These are phyloP conservation scores for Allophyes oxyacanthae DNA, from an alignment of 2,888 invertebrate species.

Conservation along the genomic window DNA sequence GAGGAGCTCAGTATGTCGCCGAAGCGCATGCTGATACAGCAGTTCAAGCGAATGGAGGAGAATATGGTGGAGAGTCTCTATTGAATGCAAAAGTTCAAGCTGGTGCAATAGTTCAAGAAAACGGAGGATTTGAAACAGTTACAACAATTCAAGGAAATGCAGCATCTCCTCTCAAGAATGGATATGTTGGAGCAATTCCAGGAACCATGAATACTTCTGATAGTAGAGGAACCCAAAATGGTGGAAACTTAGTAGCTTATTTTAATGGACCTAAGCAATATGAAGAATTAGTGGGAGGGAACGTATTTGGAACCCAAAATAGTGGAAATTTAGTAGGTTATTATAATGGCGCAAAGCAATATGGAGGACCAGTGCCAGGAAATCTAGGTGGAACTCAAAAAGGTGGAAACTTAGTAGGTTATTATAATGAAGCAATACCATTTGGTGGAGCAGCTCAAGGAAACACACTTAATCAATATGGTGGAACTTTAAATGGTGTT, in stretches of 20 bases:
- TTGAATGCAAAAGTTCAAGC: background rate
- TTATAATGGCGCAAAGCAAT: background rate
- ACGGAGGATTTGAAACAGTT: background rate
- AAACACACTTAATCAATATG: background rate
- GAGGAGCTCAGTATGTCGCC: background rate
- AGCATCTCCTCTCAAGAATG: too few species aligned
- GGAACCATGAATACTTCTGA: background rate
- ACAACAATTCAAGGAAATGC: too few species aligned
- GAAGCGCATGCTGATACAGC: background rate
- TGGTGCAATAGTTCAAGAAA: background rate
- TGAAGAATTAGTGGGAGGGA: background rate
- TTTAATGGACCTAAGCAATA: background rate
- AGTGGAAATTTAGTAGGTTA: background rate
- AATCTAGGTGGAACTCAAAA: background rate
- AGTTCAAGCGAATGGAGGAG: constrained; percentile 1
- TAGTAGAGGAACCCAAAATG: too few species aligned
- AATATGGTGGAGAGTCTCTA: background rate
- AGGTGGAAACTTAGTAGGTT: background rate
- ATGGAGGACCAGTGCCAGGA: background rate
- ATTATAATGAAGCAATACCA: background rate
- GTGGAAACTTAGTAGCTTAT: background rate
- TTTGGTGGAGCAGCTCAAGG: background rate
- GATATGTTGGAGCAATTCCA: background rate
- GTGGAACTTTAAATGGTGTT: background rate
- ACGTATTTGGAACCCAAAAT: too few species aligned